Percentiles rank a stretch among this genome's conserved stretches.
Conservation (phyloP, 2,888 invertebrate genomes). For the Drosophila pegasa region DNA sequence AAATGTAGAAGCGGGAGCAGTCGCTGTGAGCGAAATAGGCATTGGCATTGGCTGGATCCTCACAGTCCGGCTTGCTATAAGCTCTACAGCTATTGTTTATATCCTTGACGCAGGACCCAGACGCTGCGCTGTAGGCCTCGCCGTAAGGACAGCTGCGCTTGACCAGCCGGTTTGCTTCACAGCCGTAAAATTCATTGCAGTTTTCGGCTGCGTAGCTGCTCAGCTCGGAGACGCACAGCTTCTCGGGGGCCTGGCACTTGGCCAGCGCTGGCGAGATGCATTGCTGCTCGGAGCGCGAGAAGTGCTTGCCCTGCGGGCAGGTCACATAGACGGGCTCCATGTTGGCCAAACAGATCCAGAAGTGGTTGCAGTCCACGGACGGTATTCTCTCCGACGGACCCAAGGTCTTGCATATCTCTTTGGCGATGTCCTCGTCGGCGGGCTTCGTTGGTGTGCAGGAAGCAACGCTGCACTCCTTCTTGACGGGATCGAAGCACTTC, state of each 20-base stretch:
- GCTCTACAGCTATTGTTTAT: conserved; percentile 5
- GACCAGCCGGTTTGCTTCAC: conserved; percentile 12
- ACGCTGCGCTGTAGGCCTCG: conserved; percentile 10
- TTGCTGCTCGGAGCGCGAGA: conserved; percentile 24
- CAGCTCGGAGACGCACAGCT: conserved; percentile 15
- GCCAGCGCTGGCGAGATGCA: conserved; percentile 35
- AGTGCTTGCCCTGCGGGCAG: conserved; percentile 27
- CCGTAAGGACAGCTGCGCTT: conserved; percentile 31
- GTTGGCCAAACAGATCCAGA: conserved; percentile 26
- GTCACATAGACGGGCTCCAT: conserved; percentile 26
- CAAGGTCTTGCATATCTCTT: not conserved
- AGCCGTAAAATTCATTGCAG: conserved; percentile 31
- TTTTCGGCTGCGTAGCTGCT: conserved; percentile 18
- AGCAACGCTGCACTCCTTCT: conserved; percentile 1
- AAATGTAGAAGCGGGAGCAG: conserved; percentile 30
- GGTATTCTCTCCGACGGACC: conserved; percentile 3
- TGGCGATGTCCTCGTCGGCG: not conserved
- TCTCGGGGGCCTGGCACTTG: conserved; percentile 25
- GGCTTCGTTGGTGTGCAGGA: conserved; percentile 8
- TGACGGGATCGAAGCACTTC: conserved; percentile 18
- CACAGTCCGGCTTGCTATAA: conserved; percentile 22
- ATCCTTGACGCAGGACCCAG: conserved; percentile 16
- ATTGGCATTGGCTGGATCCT: conserved; percentile 27
- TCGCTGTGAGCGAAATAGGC: conserved; percentile 31
- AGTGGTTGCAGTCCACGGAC: conserved; percentile 25